A percentile compares a stretch with the other conserved stretches of the same genome.
Evolutionary conservation across 2,113 vertebrate species (phyloP).

Genomic region (Vicugna pacos): DNA sequence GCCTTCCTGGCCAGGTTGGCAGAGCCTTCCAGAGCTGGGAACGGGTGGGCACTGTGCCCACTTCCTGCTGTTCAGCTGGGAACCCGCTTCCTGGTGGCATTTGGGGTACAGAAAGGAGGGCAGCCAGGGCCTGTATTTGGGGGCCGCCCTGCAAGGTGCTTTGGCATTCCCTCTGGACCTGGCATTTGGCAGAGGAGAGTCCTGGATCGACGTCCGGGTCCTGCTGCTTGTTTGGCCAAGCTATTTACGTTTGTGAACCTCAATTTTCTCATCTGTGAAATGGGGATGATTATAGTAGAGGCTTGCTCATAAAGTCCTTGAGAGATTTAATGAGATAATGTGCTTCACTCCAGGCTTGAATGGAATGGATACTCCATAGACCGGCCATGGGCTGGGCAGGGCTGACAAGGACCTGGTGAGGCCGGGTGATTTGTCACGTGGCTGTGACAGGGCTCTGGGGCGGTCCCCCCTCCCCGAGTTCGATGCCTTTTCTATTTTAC

Average conservation of each 20-base stretch:
- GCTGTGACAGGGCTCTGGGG: not conserved
- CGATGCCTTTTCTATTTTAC: not conserved
- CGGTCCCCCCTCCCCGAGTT: too few species aligned
- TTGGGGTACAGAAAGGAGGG: not conserved
- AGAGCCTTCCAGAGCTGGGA: not conserved
- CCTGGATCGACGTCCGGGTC: not conserved
- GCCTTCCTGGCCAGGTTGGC: constrained; percentile 16
- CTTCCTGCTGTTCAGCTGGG: not conserved
- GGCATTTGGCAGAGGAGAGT: not conserved
- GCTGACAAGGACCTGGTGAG: not conserved
- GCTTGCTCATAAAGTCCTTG: not conserved
- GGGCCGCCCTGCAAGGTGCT: not conserved
- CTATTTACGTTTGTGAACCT: not conserved
- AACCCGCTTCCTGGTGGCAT: not conserved
- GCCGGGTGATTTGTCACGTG: accelerated
- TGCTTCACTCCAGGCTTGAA: accelerated
- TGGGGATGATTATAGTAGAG: not conserved
- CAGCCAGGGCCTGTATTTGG: accelerated
- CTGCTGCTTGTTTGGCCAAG: not conserved
- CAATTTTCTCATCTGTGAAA: not conserved
- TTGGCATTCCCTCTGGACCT: not conserved
- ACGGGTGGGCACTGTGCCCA: not conserved
- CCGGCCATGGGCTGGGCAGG: accelerated
- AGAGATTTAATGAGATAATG: not conserved
- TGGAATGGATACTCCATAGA: too few species aligned